These are phyloP conservation scores for Hephaestus fuliginosus DNA, from an alignment of 2,797 vertebrate genomes.

Conservation along the genomic window DNA sequence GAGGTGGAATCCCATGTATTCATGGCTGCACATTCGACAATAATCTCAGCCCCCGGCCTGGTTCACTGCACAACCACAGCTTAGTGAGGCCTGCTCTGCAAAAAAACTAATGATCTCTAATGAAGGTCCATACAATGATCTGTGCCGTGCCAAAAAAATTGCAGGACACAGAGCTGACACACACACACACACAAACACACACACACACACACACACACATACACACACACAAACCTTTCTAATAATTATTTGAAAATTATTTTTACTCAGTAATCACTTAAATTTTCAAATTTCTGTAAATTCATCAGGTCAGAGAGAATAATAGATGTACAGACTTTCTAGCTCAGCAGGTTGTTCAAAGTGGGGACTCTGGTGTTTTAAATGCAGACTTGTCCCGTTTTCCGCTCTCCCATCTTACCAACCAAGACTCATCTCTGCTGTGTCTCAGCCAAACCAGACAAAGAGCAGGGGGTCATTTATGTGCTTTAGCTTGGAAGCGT, in stretches of 20 bases:
- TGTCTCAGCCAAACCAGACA: conserved; percentile 39
- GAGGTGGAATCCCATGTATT: conserved; percentile 75
- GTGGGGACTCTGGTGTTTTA: not conserved
- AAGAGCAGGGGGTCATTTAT: not conserved
- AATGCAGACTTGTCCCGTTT: conserved; percentile 17
- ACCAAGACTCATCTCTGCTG: conserved; percentile 37
- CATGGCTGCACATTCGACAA: conserved; percentile 72
- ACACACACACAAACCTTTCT: not conserved
- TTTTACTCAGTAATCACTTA: not conserved
- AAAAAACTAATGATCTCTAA: conserved; percentile 68
- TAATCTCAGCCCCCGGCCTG: conserved; percentile 62
- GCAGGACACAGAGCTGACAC: conserved; percentile 14
- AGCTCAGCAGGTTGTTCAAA: not conserved
- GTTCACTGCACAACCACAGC: conserved; percentile 73
- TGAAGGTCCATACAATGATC: conserved; percentile 65
- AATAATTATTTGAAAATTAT: not conserved
- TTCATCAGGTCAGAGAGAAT: not conserved
- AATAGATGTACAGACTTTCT: not conserved
- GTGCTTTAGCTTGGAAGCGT: not conserved
- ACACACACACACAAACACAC: conserved; percentile 51
- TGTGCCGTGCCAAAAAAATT: conserved; percentile 48
- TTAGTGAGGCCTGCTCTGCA: conserved; percentile 53
- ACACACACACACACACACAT: not conserved
- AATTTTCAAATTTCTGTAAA: not conserved
- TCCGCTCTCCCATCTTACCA: conserved; percentile 28